Evolutionary conservation across 2,113 vertebrate species (phyloP).

Genomic region (Oncorhynchus gorbuscha): DNA sequence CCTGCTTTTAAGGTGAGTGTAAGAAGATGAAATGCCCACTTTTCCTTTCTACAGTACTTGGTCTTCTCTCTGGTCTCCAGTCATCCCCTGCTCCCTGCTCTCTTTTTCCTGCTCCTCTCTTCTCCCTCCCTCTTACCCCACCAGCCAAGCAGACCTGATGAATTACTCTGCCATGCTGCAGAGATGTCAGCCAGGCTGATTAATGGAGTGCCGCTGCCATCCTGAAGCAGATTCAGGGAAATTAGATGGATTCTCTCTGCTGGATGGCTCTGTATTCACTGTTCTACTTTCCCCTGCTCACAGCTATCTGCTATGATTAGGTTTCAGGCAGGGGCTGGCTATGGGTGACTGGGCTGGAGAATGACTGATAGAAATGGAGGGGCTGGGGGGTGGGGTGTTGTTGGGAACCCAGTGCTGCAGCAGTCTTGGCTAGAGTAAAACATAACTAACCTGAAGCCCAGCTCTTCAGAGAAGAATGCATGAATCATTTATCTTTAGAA

Average conservation of each 20-base stretch:
- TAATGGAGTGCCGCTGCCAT: slow-evolving; percentile 6
- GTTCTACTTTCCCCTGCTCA: background rate
- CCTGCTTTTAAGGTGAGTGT: too few relatives aligned
- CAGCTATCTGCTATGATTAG: background rate
- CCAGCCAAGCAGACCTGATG: slow-evolving; percentile 21
- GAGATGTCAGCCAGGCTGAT: slow-evolving; percentile 23
- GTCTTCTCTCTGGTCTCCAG: too few relatives aligned
- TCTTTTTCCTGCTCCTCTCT: too few relatives aligned
- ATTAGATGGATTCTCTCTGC: background rate
- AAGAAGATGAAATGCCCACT: too few relatives aligned
- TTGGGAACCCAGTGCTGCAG: background rate
- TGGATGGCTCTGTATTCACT: background rate
- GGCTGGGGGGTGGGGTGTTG: background rate
- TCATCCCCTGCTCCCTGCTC: too few relatives aligned
- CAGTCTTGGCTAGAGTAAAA: too few relatives aligned
- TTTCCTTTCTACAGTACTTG: too few relatives aligned
- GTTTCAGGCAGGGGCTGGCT: background rate
- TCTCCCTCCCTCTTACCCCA: too few relatives aligned
- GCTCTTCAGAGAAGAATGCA: too few relatives aligned
- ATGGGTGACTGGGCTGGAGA: too few relatives aligned
- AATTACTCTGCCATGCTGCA: slow-evolving; percentile 13
- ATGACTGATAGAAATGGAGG: background rate
- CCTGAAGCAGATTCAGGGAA: background rate
- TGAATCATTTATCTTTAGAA: too few relatives aligned
- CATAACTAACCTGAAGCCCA: too few relatives aligned